Evolutionary conservation across 2,113 vertebrate genomes (phyloP).

Genomic region (cat (Felis catus)): DNA sequence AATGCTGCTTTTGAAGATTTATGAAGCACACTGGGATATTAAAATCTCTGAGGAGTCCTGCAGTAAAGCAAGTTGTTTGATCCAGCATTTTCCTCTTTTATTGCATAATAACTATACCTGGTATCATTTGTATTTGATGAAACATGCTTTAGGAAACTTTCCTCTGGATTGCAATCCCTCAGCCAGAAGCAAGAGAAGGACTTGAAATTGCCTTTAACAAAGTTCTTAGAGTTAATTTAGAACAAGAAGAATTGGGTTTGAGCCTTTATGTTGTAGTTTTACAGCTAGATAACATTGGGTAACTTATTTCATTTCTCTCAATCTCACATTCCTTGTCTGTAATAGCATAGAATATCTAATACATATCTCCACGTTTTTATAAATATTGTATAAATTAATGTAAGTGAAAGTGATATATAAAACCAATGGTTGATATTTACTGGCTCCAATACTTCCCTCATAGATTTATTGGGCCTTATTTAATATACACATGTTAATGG

Average conservation of each 20-base stretch:
- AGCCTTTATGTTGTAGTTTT: neutral
- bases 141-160: slow-evolving; percentile 33
- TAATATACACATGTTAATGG: neutral
- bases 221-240: neutral
- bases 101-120: neutral
- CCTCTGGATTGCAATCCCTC: neutral
- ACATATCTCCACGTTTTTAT: neutral
- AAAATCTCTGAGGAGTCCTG: neutral
- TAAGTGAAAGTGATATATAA: slow-evolving; percentile 8
- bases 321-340: slow-evolving; percentile 11
- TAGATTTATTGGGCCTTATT: neutral
- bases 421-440: neutral
- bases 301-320: slow-evolving; percentile 29
- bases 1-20: neutral
- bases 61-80: neutral
- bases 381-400: neutral
- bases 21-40: neutral
- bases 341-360: neutral
- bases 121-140: neutral
- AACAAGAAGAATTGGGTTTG: slow-evolving; percentile 16
- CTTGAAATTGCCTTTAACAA: neutral
- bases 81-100: neutral
- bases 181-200: neutral
- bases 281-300: neutral
- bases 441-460: neutral